Base-by-base conservation (phyloP, 2,888 invertebrate genomes). In the Trichopria drosophilae region DNA sequence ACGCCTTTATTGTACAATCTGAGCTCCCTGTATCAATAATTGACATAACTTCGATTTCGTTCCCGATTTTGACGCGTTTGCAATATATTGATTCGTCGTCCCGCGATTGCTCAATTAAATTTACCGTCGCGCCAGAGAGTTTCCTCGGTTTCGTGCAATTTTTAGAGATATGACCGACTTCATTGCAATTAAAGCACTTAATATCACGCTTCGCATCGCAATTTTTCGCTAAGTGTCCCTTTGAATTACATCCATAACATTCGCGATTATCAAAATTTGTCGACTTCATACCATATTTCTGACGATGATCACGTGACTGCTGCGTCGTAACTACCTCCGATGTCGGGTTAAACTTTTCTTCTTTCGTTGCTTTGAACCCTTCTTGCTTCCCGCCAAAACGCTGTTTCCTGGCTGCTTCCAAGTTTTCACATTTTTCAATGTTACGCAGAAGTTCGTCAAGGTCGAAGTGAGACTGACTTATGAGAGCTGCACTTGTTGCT, bases 1-100 rank as follows among this genome's bases (percentile, higher is more conserved):
- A 53, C 6, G 55, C 55, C 34, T 43, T 49, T 3, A 61, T 53
- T 0, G 57, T 58, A 44, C 61, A 63, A 16, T 60, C 58, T 2
- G 62, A 60, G 45, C 63, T 60, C 2, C 62, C 61, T 2, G 56
- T 52, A 36, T 63, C 60, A 6, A 59, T 46, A 9, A 53, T 16
- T 20, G 37, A 53, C 10, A 24, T 22, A n/a, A 57, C n/a, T 5
- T 19, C 28, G 28, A 44, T 29, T 9, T 36, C 41, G 5, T 40
- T 22, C 4, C 35, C 43, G 9, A 7, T 41, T n/a, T 34, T 44
- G 22, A 50, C 31, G 20, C n/a, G 29, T 29, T 53, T 53, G 18
- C 31, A 35, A 24, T 48, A 53, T 42, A 48, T 48, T n/a, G n/a
- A n/a, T n/a, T n/a, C n/a, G n/a, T n/a, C n/a, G n/a, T n/a, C n/a